phyloP scores from a whole-genome alignment of 1,140 invertebrate species.

The Branchinecta lynchi region DNA sequence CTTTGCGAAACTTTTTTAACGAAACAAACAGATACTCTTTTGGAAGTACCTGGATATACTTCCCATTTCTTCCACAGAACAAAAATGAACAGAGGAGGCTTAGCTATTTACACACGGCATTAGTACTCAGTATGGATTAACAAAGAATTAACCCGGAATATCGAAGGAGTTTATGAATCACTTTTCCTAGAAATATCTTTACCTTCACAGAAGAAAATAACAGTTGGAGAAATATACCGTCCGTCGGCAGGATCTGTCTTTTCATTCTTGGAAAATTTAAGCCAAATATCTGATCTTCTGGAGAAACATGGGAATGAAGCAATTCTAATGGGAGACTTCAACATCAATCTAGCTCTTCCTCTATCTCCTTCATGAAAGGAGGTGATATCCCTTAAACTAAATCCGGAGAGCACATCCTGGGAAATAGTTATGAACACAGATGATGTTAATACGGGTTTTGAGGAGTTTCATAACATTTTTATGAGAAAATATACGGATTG shows the following conservation, averaged over 20 bases:
- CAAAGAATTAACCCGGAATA: conserved; percentile 6
- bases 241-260: conserved; percentile 8
- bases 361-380: no score
- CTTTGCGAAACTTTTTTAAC: conserved; percentile 6
- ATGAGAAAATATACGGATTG: no score
- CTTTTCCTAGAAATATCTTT: conserved; percentile 6
- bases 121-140: neutral
- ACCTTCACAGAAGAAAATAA: conserved; percentile 10
- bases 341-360: no score
- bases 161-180: conserved; percentile 6
- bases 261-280: conserved; percentile 10
- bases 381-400: no score
- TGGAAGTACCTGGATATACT: neutral
- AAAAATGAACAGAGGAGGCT: conserved; percentile 1
- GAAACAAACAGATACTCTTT: neutral
- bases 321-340: no score
- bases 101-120: conserved; percentile 5
- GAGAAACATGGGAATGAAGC: conserved; percentile 1
- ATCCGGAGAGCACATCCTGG: no score
- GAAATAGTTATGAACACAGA: no score
- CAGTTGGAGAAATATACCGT: neutral
- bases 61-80: neutral
- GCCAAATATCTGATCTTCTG: conserved; percentile 9
- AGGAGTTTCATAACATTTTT: no score
- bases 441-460: no score